Evolutionary conservation across 1,140 invertebrate genomes (phyloP), one percentile per base, ranked within the genome.

Genomic region (Chironomus tepperi): DNA sequence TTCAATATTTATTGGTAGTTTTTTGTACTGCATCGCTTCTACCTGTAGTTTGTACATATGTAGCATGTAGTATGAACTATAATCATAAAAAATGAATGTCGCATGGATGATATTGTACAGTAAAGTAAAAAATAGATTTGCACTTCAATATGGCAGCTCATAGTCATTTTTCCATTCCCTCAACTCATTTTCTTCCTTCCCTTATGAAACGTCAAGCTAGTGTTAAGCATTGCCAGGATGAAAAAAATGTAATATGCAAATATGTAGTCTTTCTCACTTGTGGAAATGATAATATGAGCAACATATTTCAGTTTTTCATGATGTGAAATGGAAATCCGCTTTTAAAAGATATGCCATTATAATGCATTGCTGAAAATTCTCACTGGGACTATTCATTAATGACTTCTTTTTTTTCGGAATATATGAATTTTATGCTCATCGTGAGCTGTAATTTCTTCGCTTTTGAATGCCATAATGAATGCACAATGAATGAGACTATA

Each of bases 81-180:
- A 10, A 18, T 70, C n/a, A 70, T 70, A 70, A 70, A 70, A 70
- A 70, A 70, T 70, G 65, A 70, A 19, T 70, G 65, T 70, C 65
- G 19, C 65, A 19, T 19, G 65, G 18, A 19, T 70, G 65, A 21
- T 18, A 70, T 19, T 19, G 16, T 9, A 5, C 10, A 19, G 18
- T 9, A n/a, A n/a, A n/a, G n/a, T 34, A 19, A 70, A 70, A 21
- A 10, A 16, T 5, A 18, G 16, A 21, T 34, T 34, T 34, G 47
- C 7, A 12, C 9, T 57, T 57, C 47, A 12, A 57, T 12, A 2
- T 12, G 2, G 47, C 9, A 3, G 7, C 7, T n/a, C 9, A 57
- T 2, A n/a, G 7, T 10, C 7, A 2, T n/a, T 57, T 57, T 57
- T 57, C 2, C 9, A n/a, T 7, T 57, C n/a, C n/a, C n/a, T 2